Conservation (phyloP, 92 coral and sea anemone species). For the Bergia sp. region DNA sequence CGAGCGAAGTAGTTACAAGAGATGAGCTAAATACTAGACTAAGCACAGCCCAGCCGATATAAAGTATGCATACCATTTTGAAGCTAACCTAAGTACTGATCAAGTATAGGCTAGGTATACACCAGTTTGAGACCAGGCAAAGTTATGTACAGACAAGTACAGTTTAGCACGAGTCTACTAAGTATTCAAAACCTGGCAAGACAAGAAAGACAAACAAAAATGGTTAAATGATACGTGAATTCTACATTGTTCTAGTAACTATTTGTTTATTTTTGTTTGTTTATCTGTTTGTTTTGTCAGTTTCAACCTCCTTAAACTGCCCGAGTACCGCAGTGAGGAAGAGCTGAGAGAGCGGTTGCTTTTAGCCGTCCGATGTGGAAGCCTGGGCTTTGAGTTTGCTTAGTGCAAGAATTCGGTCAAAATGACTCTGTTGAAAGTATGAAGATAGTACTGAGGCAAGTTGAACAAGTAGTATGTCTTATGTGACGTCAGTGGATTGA, state of each 20-base stretch:
- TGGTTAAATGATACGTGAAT: background rate
- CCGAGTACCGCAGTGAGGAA: constrained; percentile 58
- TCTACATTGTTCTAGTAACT: background rate
- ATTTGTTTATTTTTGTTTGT: background rate
- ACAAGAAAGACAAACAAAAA: background rate
- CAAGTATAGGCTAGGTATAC: background rate
- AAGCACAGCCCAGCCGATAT: too few species aligned
- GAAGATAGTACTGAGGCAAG: background rate
- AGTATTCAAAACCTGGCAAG: background rate
- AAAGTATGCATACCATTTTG: too few species aligned
- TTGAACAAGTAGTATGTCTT: too few species aligned
- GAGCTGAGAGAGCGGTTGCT: constrained; percentile 55
- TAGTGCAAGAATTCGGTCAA: background rate
- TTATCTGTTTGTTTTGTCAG: constrained; percentile 28
- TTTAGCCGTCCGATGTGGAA: constrained; percentile 64
- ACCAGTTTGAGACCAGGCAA: background rate
- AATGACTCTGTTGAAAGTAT: background rate
- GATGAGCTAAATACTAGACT: too few species aligned
- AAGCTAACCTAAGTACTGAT: background rate
- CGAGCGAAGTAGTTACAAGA: too few species aligned
- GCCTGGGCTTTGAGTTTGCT: constrained; percentile 68
- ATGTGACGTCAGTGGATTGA: background rate
- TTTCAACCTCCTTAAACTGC: constrained; percentile 61
- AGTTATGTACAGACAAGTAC: background rate
- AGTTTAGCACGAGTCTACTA: background rate